Percentiles rank a stretch among this genome's conserved stretches.
Conservation (phyloP, 2,113 vertebrate species). For the Physeter macrocephalus region DNA sequence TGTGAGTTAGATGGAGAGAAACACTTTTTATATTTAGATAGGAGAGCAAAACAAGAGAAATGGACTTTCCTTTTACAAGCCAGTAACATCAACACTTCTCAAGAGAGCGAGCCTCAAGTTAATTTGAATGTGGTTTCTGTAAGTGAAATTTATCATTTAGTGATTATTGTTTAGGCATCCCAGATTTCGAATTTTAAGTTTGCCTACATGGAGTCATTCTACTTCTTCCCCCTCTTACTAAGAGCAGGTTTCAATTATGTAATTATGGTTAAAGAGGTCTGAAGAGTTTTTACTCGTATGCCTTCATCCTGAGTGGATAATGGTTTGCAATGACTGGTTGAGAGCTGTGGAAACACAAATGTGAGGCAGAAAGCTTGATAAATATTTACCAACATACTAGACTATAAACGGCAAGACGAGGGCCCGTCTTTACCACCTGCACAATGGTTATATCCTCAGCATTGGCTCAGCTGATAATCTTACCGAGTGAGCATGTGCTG, state of each 20-base stretch:
- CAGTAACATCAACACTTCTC: not conserved
- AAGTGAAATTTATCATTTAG: not conserved
- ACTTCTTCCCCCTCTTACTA: not conserved
- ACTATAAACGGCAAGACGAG: not conserved
- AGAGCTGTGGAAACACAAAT: not conserved
- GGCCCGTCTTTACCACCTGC: not conserved
- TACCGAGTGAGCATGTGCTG: not conserved
- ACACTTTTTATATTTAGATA: too few relatives aligned
- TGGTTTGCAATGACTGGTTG: not conserved
- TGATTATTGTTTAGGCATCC: not conserved
- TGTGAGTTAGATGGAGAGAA: not conserved
- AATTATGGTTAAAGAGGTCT: not conserved
- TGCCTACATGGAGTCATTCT: not conserved
- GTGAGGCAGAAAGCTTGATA: not conserved
- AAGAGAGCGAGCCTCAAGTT: not conserved
- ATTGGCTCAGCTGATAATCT: not conserved
- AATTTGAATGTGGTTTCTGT: not conserved
- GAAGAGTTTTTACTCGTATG: not conserved
- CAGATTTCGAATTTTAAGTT: not conserved
- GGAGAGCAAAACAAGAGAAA: not conserved
- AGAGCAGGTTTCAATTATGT: slow-evolving; percentile 19
- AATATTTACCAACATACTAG: not conserved
- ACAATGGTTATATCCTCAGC: not conserved
- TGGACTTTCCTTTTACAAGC: not conserved
- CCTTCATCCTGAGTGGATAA: slow-evolving; percentile 21